A percentile compares a stretch with the other conserved stretches of the same genome.
Evolutionary conservation across 2,888 invertebrate species (phyloP).

Genomic region (Platycnemis pennipes): DNA sequence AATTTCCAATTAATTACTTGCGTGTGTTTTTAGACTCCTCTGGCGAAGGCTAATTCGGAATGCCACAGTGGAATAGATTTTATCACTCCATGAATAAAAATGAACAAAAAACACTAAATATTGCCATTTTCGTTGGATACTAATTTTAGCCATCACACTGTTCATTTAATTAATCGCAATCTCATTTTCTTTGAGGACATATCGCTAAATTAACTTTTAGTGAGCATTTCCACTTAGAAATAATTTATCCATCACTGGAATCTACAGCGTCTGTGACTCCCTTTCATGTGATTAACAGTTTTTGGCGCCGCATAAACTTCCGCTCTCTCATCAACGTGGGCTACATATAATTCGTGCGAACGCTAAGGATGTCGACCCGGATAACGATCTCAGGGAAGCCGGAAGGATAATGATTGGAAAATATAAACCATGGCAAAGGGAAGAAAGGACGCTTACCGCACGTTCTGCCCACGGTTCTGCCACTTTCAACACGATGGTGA

Average conservation of each 20-base stretch:
- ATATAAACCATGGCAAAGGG: neutral
- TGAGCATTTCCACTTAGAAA: neutral
- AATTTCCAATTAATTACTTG: neutral
- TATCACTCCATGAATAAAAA: neutral
- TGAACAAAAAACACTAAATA: neutral
- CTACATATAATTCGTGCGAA: conserved; percentile 10
- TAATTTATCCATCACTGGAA: neutral
- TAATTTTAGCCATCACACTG: neutral
- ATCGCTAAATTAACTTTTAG: neutral
- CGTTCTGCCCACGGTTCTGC: too few species aligned
- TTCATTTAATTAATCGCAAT: neutral
- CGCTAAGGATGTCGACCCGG: conserved; percentile 38
- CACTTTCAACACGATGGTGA: conserved; percentile 33
- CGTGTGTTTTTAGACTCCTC: neutral
- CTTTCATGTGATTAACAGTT: conserved; percentile 40
- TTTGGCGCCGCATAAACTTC: neutral
- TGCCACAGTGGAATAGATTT: neutral
- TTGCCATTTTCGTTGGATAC: neutral
- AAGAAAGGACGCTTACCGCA: neutral
- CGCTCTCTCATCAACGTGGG: neutral
- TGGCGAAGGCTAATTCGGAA: neutral
- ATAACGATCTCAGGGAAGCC: conserved; percentile 42
- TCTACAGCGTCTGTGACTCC: neutral
- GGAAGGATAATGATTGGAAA: neutral
- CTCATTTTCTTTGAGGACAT: neutral